Evolutionary conservation across 2,888 invertebrate species (phyloP).

Genomic region (Phengaris arion): DNA sequence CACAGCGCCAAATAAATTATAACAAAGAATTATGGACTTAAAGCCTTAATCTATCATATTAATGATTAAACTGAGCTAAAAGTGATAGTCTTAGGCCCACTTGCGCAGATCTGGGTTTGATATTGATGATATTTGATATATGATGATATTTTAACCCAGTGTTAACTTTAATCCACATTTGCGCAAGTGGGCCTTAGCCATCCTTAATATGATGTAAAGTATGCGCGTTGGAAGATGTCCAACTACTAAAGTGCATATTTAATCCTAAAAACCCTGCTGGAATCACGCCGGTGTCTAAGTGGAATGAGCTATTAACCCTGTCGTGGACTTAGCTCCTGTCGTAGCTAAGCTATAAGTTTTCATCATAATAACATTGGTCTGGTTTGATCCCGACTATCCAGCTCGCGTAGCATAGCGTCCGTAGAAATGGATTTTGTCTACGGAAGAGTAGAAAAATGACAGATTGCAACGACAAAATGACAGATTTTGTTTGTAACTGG

Average conservation of each 20-base stretch:
- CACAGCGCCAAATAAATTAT: neutral
- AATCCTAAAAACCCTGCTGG: neutral
- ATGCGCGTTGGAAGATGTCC: slow-evolving; percentile 11
- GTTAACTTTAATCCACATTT: no score
- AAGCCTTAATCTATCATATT: neutral
- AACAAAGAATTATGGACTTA: neutral
- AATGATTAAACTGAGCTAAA: neutral
- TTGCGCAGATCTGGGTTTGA: no score
- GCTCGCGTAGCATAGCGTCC: no score
- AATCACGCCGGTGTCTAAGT: neutral
- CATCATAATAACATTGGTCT: no score
- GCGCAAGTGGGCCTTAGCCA: neutral
- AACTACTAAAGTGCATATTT: slow-evolving; percentile 15
- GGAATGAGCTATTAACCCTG: slow-evolving; percentile 17
- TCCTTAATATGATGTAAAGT: slow-evolving; percentile 8
- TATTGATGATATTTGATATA: no score
- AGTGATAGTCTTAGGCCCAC: neutral
- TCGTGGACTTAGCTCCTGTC: neutral
- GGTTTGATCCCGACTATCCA: no score
- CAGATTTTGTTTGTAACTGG: no score
- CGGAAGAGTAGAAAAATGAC: no score
- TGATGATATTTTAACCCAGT: no score
- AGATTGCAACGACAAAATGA: no score
- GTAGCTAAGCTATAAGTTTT: neutral
- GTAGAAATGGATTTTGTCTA: no score